phyloP scores from a whole-genome alignment of 2,797 vertebrate species.

The Lepus oiostolus region DNA sequence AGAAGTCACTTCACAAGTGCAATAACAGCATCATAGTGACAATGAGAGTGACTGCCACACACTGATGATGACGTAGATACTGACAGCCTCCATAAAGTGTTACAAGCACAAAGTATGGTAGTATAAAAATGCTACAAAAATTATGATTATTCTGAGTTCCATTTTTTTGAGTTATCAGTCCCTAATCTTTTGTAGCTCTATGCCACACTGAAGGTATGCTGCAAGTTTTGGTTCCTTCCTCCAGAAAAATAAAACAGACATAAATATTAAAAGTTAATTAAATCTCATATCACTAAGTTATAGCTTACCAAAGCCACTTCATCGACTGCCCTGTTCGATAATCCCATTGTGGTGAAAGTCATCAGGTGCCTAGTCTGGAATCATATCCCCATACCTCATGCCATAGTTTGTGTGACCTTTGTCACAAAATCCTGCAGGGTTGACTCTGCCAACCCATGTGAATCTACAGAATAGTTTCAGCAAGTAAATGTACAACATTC shows the following conservation, averaged over 20 bases:
- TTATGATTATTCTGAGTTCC: background rate
- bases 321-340: background rate
- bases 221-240: background rate
- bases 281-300: background rate
- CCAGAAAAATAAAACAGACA: background rate
- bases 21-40: background rate
- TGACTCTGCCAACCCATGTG: background rate
- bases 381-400: background rate
- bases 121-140: background rate
- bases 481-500: background rate
- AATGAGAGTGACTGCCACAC: background rate
- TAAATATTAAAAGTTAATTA: background rate
- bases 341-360: background rate
- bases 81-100: background rate
- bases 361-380: background rate
- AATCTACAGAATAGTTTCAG: background rate
- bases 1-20: background rate
- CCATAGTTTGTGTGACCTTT: background rate
- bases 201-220: background rate
- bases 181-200: background rate
- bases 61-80: background rate
- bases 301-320: background rate
- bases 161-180: background rate
- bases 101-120: background rate
- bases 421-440: background rate